Conservation (phyloP, 2,888 invertebrate species). For the Mimachlamys varia region DNA sequence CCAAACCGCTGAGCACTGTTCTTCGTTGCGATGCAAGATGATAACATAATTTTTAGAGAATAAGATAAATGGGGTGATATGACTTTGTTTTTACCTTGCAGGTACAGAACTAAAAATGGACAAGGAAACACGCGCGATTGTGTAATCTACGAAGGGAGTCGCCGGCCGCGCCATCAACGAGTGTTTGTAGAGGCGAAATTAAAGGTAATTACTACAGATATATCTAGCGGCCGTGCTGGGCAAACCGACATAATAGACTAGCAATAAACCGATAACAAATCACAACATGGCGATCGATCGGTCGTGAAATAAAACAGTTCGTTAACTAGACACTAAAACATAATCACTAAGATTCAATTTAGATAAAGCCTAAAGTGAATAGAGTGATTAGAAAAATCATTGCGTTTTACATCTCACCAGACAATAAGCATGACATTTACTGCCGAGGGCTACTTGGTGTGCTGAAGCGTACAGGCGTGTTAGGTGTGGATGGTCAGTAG, state of each 20-base stretch:
- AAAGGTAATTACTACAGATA: slow-evolving; percentile 44
- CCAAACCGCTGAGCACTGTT: slow-evolving; percentile 15
- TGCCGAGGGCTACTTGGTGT: slow-evolving; percentile 1
- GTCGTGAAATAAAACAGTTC: slow-evolving; percentile 41
- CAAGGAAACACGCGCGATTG: slow-evolving; percentile 14
- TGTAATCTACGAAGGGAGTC: slow-evolving; percentile 15
- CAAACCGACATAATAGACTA: slow-evolving; percentile 14
- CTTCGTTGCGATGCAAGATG: not conserved
- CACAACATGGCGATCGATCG: slow-evolving; percentile 41
- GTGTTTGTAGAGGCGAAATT: slow-evolving; percentile 41
- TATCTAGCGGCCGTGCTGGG: slow-evolving; percentile 34
- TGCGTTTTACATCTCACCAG: slow-evolving; percentile 23
- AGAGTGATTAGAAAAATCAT: slow-evolving; percentile 36
- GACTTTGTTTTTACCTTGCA: slow-evolving; percentile 34
- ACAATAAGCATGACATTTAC: slow-evolving; percentile 20
- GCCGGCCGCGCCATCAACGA: slow-evolving; percentile 31
- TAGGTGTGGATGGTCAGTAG: not conserved
- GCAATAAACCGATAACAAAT: slow-evolving; percentile 44
- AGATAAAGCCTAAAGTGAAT: slow-evolving; percentile 43
- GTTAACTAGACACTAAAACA: slow-evolving; percentile 45
- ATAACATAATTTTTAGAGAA: slow-evolving; percentile 24
- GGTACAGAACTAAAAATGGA: slow-evolving; percentile 12
- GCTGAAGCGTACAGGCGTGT: not conserved
- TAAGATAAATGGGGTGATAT: slow-evolving; percentile 23
- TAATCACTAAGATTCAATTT: slow-evolving; percentile 47